Conservation (phyloP, 2,113 vertebrate species). For the Carollia perspicillata region DNA sequence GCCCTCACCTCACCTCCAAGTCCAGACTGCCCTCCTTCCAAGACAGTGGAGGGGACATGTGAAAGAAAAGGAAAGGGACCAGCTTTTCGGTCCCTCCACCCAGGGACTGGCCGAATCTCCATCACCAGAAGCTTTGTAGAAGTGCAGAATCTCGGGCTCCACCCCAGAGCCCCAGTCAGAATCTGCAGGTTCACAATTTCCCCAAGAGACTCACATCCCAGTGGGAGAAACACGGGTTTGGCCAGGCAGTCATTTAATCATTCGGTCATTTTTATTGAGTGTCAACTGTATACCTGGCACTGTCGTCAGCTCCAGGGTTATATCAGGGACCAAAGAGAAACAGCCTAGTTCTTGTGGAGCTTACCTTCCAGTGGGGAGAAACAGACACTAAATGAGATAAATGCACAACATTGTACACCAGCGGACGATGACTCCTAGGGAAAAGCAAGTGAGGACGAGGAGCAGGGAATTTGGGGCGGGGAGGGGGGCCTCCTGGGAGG, state of each 20-base stretch:
- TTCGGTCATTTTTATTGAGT: background rate
- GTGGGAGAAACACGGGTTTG: background rate
- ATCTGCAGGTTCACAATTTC: background rate
- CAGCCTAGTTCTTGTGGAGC: background rate
- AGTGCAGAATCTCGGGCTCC: background rate
- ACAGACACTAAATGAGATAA: background rate
- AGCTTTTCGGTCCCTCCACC: background rate
- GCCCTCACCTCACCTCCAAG: background rate
- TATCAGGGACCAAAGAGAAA: background rate
- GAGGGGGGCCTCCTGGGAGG: background rate
- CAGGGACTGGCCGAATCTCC: background rate
- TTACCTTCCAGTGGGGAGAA: background rate
- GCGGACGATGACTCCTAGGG: background rate
- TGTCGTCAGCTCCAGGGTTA: accelerated
- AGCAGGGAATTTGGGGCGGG: accelerated
- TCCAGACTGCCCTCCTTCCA: background rate
- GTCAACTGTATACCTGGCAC: background rate
- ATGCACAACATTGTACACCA: background rate
- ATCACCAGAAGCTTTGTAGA: background rate
- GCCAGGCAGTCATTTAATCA: background rate
- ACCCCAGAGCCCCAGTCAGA: background rate
- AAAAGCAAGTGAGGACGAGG: background rate
- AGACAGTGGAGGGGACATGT: background rate
- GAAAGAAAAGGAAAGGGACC: background rate
- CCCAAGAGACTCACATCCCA: accelerated